Conservation (phyloP, 1,140 invertebrate genomes). For the Pectinophora gossypiella region DNA sequence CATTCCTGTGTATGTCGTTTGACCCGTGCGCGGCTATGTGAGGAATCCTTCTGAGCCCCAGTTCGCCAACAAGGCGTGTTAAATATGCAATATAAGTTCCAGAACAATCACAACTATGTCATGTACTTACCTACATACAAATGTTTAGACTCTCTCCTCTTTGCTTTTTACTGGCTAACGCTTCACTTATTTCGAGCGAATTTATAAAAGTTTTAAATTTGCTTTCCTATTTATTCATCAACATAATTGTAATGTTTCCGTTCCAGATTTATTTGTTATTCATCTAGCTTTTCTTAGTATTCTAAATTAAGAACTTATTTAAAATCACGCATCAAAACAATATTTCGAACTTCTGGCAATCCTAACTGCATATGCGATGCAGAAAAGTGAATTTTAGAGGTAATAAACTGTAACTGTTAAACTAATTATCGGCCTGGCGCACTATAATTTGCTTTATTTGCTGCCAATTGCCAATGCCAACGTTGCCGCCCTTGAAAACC, state of each 20-base stretch:
- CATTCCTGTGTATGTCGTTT: slow-evolving; percentile 9
- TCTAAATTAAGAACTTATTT: too few relatives aligned
- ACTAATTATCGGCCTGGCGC: not conserved
- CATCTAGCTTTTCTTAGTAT: too few relatives aligned
- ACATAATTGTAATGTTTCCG: too few relatives aligned
- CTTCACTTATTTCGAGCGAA: too few relatives aligned
- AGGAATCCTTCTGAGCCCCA: slow-evolving; percentile 34
- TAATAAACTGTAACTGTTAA: not conserved
- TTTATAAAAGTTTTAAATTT: too few relatives aligned
- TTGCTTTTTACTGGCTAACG: too few relatives aligned
- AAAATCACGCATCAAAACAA: too few relatives aligned
- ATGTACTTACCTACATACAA: too few relatives aligned
- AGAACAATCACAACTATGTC: not conserved
- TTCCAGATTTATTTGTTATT: too few relatives aligned
- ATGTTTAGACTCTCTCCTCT: too few relatives aligned
- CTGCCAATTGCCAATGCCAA: not conserved
- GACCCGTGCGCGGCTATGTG: slow-evolving; percentile 17
- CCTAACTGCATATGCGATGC: not conserved
- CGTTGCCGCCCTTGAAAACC: not conserved
- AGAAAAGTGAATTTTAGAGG: not conserved
- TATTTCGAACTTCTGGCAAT: too few relatives aligned
- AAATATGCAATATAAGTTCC: slow-evolving; percentile 30
- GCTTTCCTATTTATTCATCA: too few relatives aligned
- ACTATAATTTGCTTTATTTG: not conserved
- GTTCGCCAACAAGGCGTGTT: slow-evolving; percentile 15